Evolutionary conservation across 2,888 invertebrate species (phyloP).

Genomic region (Saturnia japonica): DNA sequence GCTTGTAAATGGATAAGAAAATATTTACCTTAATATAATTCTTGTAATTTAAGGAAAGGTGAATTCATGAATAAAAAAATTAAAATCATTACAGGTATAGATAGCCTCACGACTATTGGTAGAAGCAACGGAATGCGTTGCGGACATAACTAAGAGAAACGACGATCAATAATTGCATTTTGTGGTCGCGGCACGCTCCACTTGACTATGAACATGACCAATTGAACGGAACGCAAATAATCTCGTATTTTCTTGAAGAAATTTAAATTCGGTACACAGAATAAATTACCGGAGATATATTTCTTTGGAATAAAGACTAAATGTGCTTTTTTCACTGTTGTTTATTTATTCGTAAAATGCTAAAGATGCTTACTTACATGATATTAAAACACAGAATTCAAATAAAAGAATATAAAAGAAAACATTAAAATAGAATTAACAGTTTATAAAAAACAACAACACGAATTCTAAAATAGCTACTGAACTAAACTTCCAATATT

Average conservation of each 20-base stretch:
- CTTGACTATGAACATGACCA: constrained; percentile 65
- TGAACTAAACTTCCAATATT: too few species aligned
- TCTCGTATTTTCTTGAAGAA: constrained; percentile 42
- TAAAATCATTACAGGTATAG: neutral
- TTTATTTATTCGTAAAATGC: neutral
- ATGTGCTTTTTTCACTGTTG: neutral
- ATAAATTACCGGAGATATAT: neutral
- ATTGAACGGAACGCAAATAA: constrained; percentile 75
- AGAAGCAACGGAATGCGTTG: constrained; percentile 69
- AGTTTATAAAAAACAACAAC: neutral
- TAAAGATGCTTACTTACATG: too few species aligned
- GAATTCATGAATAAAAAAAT: neutral
- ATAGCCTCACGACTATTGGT: constrained; percentile 50
- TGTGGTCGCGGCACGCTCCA: constrained; percentile 71
- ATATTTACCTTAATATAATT: neutral
- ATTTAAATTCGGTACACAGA: neutral
- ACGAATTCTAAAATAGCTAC: neutral
- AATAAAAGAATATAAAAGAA: neutral
- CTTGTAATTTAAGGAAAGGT: neutral
- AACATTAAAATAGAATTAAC: neutral
- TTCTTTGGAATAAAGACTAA: neutral
- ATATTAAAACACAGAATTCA: neutral
- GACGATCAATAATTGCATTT: constrained; percentile 79
- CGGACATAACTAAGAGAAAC: constrained; percentile 71
- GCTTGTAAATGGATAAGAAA: neutral